Base-by-base conservation (phyloP, 1,140 invertebrate species). In the Argopecten irradians region DNA sequence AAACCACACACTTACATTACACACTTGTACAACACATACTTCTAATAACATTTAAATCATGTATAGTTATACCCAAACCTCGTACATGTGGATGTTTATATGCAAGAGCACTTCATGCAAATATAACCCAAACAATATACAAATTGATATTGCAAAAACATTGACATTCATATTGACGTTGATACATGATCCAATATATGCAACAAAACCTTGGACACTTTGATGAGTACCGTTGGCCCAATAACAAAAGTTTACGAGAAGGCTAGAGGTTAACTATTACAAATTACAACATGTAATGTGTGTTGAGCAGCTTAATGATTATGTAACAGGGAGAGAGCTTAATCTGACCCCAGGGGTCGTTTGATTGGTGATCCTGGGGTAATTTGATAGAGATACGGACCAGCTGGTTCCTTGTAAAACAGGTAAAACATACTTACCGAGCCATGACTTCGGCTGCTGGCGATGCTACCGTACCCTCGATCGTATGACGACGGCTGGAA, bases 371-470 rank as follows among this genome's bases (percentile, higher is more conserved):
- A 71, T 5, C 55, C 55, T n/a, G n/a, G 55, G 55, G 55, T 71
- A 5, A 28, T 71, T 71, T 71, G 22, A 71, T 1, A 71, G 55
- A 71, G 7, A 55, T 28, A 71, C 22, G 22, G 16, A 22, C 55
- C 22, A 71, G 55, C 55, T 71, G 55, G 13, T 71, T 71, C 55
- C 11, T 16, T 71, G 55, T 71, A 71, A 32, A 83, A 87, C 34
- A 39, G 41, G 46, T 39, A 84, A 32, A 84, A 39, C 1, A 34
- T 84, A 91, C 90, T 90, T 89, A 91, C 90, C 46, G 87, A 88
- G 84, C 90, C 90, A 88, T 91, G 87, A 46, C 87, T 91, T n/a
- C 89, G 87, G 46, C 90, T 88, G 19, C 89, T 91, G 43, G 86
- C 83, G 32, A 91, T 83, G 87, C 90, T 90, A 36, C 90, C 90